These are phyloP conservation scores for Ceyx cyanopectus DNA, from an alignment of 2,113 vertebrate species.

Conservation along the genomic window DNA sequence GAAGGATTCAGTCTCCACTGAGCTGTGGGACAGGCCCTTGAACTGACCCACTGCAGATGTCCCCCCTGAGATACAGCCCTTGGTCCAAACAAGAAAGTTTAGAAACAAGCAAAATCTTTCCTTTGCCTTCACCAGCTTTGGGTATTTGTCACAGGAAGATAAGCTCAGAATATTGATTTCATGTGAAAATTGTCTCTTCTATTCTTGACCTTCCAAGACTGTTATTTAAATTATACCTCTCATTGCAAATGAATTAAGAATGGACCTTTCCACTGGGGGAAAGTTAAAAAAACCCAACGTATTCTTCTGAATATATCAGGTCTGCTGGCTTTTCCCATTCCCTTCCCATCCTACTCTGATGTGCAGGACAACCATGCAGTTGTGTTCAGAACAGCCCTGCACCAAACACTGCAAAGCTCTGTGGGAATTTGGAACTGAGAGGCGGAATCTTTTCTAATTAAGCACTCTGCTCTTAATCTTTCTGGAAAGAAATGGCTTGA, in stretches of 20 bases:
- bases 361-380: rapidly evolving
- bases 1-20: not conserved
- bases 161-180: not conserved
- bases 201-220: not conserved
- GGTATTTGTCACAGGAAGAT: not conserved
- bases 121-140: not conserved
- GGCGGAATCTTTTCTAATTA: not conserved
- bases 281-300: not conserved
- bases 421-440: not conserved
- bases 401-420: not conserved
- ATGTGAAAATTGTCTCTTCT: not conserved
- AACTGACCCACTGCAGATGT: not conserved
- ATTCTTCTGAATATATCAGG: not conserved
- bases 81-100: not conserved
- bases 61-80: not conserved
- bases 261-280: not conserved
- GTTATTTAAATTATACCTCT: not conserved
- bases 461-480: not conserved
- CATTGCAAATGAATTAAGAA: not conserved
- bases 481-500: not conserved
- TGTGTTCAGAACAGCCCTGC: rapidly evolving
- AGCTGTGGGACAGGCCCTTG: not conserved
- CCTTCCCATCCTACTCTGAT: not conserved
- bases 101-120: not conserved
- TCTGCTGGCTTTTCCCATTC: not conserved